Conservation (phyloP, 1,140 invertebrate genomes). For the Gryon sp. region DNA sequence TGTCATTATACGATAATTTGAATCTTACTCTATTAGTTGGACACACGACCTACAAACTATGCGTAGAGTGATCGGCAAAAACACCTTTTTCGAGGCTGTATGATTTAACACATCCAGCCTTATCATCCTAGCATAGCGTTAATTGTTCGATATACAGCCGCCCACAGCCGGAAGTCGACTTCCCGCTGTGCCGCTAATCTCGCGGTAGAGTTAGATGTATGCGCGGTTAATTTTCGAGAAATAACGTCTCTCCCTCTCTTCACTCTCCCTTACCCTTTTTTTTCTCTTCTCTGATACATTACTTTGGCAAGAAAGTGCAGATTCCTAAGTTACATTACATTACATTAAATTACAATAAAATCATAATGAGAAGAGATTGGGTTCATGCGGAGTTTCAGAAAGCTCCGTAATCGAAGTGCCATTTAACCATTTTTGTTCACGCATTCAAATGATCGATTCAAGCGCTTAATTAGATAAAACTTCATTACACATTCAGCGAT, state of each 20-base stretch:
- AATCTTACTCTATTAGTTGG: slow-evolving; percentile 41
- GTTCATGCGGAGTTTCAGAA: slow-evolving; percentile 30
- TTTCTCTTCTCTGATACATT: too few relatives aligned
- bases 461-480: slow-evolving; percentile 48
- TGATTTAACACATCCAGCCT: slow-evolving; percentile 61
- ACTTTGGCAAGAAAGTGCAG: slow-evolving; percentile 51
- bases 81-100: slow-evolving; percentile 61
- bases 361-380: slow-evolving; percentile 50
- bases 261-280: too few relatives aligned
- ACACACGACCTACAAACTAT: slow-evolving; percentile 51
- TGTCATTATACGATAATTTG: slow-evolving; percentile 52
- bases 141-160: slow-evolving; percentile 70
- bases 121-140: slow-evolving; percentile 69
- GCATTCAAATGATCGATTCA: slow-evolving; percentile 39
- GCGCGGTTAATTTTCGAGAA: slow-evolving; percentile 50
- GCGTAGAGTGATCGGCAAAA: slow-evolving; percentile 49
- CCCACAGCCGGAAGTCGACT: slow-evolving; percentile 75
- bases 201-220: slow-evolving; percentile 63
- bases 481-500: slow-evolving; percentile 32
- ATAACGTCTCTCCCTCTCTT: slow-evolving; percentile 30
- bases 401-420: slow-evolving; percentile 37
- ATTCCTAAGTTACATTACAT: slow-evolving; percentile 14
- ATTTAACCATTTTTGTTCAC: slow-evolving; percentile 45
- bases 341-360: slow-evolving; percentile 50
- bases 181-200: slow-evolving; percentile 70